These are phyloP conservation scores for Megaceryle alcyon DNA, from an alignment of 2,797 vertebrate species.

Conservation along the genomic window DNA sequence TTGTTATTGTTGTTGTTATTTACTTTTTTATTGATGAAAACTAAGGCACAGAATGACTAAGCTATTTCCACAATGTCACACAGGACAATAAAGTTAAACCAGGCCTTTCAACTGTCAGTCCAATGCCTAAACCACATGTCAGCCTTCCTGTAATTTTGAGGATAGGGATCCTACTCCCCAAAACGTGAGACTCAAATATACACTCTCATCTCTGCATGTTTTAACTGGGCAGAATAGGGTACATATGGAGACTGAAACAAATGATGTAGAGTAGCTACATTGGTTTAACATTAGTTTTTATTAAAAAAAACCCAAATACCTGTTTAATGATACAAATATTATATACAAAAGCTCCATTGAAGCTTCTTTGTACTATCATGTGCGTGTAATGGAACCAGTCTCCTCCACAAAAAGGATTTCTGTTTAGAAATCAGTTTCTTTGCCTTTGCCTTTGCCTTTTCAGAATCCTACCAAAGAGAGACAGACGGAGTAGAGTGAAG, in stretches of 20 bases:
- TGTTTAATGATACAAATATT: background rate
- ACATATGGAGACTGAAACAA: background rate
- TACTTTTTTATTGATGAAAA: constrained; percentile 7
- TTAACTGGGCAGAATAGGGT: background rate
- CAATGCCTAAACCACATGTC: background rate
- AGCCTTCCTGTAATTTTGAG: background rate
- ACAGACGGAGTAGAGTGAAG: background rate
- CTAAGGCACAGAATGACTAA: background rate
- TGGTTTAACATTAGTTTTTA: background rate
- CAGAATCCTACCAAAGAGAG: background rate
- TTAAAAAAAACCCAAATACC: too few species aligned
- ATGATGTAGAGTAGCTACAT: background rate
- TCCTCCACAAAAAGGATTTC: background rate
- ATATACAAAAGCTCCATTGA: background rate
- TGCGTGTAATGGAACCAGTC: background rate
- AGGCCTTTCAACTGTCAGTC: background rate
- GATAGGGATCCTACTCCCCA: background rate
- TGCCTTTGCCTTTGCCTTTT: background rate
- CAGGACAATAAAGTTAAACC: background rate
- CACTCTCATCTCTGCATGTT: background rate
- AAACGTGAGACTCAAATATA: background rate
- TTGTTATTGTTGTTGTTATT: background rate
- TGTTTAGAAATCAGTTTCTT: background rate
- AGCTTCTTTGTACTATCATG: background rate
- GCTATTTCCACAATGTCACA: background rate